phyloP scores from a whole-genome alignment of 1,140 invertebrate genomes.

The Zaprionus lachaisei region DNA sequence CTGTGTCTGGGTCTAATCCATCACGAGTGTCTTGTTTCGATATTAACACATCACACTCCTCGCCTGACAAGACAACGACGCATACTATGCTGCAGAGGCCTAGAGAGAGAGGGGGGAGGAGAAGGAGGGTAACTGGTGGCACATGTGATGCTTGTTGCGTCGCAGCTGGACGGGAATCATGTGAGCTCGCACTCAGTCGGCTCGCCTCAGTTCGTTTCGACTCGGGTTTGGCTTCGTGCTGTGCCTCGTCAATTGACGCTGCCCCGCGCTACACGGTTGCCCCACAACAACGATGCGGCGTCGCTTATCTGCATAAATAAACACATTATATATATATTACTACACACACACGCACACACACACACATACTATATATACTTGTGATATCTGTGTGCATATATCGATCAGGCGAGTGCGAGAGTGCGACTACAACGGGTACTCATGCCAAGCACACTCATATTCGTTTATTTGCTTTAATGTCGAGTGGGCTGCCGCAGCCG shows the following conservation, averaged over 20 bases:
- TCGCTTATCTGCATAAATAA: slow-evolving; percentile 48
- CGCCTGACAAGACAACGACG: slow-evolving; percentile 56
- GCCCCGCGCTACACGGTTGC: neutral
- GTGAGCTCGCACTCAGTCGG: slow-evolving; percentile 51
- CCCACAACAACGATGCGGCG: slow-evolving; percentile 27
- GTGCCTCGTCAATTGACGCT: slow-evolving; percentile 61
- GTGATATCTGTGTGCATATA: slow-evolving; percentile 26
- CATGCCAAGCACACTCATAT: slow-evolving; percentile 22
- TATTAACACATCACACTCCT: slow-evolving; percentile 77
- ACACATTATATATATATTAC: slow-evolving; percentile 25
- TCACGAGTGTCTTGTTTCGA: slow-evolving; percentile 49
- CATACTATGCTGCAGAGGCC: neutral
- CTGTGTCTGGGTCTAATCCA: slow-evolving; percentile 57
- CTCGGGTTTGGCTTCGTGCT: neutral
- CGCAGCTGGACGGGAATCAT: slow-evolving; percentile 60
- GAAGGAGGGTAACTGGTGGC: slow-evolving; percentile 9
- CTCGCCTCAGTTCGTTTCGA: neutral
- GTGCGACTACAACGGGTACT: slow-evolving; percentile 9
- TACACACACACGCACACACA: slow-evolving; percentile 6
- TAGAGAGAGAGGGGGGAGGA: neutral
- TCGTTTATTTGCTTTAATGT: slow-evolving; percentile 6
- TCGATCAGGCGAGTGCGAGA: slow-evolving; percentile 39
- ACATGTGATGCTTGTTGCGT: slow-evolving; percentile 73
- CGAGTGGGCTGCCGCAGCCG: neutral
- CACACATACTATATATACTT: slow-evolving; percentile 6